Evolutionary conservation across 2,113 vertebrate genomes (phyloP), one percentile per base, ranked within the genome.

Genomic region (Atlantisia rogersi): DNA sequence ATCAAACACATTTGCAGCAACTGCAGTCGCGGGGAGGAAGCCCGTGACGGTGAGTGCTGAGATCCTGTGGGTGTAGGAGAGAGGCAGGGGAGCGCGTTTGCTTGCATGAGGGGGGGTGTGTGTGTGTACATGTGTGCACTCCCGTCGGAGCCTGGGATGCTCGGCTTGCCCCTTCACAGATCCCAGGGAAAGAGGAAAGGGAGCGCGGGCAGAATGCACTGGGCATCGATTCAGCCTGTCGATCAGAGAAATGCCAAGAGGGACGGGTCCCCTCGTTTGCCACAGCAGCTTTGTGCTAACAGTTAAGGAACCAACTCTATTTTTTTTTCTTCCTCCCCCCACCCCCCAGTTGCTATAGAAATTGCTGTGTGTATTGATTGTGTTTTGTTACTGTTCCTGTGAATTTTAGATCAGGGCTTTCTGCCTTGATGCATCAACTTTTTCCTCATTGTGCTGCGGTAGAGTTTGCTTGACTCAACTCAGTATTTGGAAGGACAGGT

Each of bases 1-100:
- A 99, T 99, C 91, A 99, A 99, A 97, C 99, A 99, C 98, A 99
- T 99, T 94, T 99, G 99, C 99, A 99, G 99, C 98, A 99, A 99
- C 97, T 99, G 99, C 99, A 99, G 99, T 95, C 99, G 99, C 60
- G 99, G 99, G 90, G 98, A 99, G 96, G 98, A 98, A 96, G 97
- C 99, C 87, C 98, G 98, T 95, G 99, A 99, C 94, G 99, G 99
- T 99, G 98, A 99, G 99, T 98, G 96, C 91, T 18, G 82, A 73
- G 95, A 84, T 44, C 21, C 95, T 58, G 92, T 83, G 90, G 90
- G 90, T 94, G 94, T 53, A 94, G 91, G 86, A 60, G 95, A 11
- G 86, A 95, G 87, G 86, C 79, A 88, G 76, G 64, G 95, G 90
- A 90, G 86, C 29, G 58, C 31, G 39, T 68, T 64, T 59, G 79